Percentiles rank a stretch among this genome's conserved stretches.
phyloP scores from a whole-genome alignment of 2,888 invertebrate genomes.

The Napeogenes sylphis region DNA sequence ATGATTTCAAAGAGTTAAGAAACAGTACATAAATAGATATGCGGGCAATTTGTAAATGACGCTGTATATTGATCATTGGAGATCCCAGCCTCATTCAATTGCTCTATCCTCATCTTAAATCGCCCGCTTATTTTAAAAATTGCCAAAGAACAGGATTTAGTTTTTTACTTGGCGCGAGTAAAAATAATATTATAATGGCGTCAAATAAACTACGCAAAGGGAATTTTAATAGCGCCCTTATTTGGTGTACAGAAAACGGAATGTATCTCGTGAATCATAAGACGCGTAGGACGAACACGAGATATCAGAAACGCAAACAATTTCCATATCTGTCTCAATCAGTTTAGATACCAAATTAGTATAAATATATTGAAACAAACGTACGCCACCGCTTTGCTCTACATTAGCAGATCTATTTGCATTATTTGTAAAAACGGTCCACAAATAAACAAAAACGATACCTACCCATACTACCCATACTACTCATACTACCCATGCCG shows the following conservation, averaged over 20 bases:
- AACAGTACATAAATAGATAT: too few species aligned
- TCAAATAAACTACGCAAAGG: slow-evolving; percentile 54
- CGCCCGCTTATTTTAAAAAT: not conserved
- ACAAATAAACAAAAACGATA: not conserved
- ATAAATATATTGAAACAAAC: not conserved
- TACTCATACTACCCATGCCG: too few species aligned
- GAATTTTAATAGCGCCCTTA: slow-evolving; percentile 59
- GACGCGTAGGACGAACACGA: slow-evolving; percentile 49
- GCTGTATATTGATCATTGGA: too few species aligned
- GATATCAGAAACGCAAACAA: slow-evolving; percentile 5
- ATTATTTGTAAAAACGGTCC: slow-evolving; percentile 2
- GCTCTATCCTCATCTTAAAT: not conserved
- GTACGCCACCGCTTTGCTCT: not conserved
- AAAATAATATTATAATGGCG: slow-evolving; percentile 38
- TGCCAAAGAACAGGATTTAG: not conserved
- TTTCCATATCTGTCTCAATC: not conserved
- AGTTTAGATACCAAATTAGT: slow-evolving; percentile 1
- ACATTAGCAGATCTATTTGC: not conserved
- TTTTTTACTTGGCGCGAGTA: slow-evolving; percentile 1
- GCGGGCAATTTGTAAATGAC: not conserved
- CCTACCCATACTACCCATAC: too few species aligned
- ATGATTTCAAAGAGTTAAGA: too few species aligned
- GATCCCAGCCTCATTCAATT: not conserved
- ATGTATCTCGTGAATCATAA: slow-evolving; percentile 54
- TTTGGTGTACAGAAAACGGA: slow-evolving; percentile 45